Evolutionary conservation across 2,797 vertebrate species (phyloP).

Genomic region (Lagorchestes hirsutus): DNA sequence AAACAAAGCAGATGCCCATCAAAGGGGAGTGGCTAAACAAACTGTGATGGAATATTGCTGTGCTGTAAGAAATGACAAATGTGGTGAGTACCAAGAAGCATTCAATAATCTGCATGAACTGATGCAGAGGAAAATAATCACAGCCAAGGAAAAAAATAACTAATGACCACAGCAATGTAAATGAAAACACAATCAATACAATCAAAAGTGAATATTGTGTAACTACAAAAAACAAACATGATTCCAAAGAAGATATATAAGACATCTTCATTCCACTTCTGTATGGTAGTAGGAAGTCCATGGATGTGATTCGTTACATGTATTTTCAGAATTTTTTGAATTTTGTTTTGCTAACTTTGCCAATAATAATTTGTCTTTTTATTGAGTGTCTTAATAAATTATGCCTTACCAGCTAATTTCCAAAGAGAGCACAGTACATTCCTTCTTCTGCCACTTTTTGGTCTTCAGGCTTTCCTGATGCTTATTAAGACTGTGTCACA

Average conservation of each 20-base stretch:
- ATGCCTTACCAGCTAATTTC: slow-evolving; percentile 91
- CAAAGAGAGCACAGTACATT: slow-evolving; percentile 87
- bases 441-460: slow-evolving; percentile 92
- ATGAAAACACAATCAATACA: not conserved
- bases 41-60: not conserved
- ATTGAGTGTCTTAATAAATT: slow-evolving; percentile 30
- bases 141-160: not conserved
- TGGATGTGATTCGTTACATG: not conserved
- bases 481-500: slow-evolving; percentile 89
- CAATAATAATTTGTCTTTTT: not conserved
- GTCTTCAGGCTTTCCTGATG: slow-evolving; percentile 91
- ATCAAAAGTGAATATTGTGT: not conserved
- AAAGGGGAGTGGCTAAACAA: not conserved
- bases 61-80: not conserved
- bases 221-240: not conserved
- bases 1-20: not conserved
- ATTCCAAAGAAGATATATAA: not conserved
- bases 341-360: not conserved
- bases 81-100: not conserved
- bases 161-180: not conserved
- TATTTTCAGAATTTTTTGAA: not conserved
- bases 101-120: not conserved
- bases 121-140: not conserved
- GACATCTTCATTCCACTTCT: not conserved
- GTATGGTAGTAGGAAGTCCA: not conserved